Conservation (phyloP, 2,113 vertebrate species). For the Bos taurus region DNA sequence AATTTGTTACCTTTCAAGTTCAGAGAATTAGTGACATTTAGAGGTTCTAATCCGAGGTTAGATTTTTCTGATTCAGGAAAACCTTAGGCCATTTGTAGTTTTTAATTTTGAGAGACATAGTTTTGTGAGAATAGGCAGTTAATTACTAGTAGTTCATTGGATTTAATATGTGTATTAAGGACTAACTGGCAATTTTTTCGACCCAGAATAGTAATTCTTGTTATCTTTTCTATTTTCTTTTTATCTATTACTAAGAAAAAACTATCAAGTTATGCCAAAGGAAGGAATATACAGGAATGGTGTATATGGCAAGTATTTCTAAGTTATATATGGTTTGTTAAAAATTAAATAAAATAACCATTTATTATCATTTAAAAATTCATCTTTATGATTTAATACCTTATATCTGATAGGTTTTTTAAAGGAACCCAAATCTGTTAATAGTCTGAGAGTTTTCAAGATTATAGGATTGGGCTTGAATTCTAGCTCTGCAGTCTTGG, state of each 20-base stretch:
- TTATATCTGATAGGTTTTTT: neutral
- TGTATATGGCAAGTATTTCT: slow-evolving; percentile 26
- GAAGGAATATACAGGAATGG: neutral
- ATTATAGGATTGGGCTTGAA: neutral
- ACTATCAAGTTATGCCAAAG: slow-evolving; percentile 27
- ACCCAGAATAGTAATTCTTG: neutral
- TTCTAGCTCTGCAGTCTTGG: neutral
- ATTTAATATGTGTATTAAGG: neutral
- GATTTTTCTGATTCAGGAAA: slow-evolving; percentile 29
- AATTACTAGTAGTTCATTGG: slow-evolving; percentile 7
- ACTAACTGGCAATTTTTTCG: slow-evolving; percentile 13
- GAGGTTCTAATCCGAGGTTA: slow-evolving; percentile 25
- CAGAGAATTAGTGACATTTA: slow-evolving; percentile 13
- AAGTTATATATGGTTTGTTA: slow-evolving; percentile 31
- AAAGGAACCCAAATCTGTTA: slow-evolving; percentile 5
- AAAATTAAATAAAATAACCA: slow-evolving; percentile 29
- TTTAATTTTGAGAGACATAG: slow-evolving; percentile 28
- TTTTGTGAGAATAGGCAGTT: slow-evolving; percentile 17
- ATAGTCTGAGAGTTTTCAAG: neutral
- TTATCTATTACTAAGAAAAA: slow-evolving; percentile 25
- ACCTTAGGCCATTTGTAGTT: slow-evolving; percentile 33
- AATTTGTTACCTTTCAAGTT: slow-evolving; percentile 6
- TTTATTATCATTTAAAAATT: slow-evolving; percentile 47
- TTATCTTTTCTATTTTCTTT: slow-evolving; percentile 23
- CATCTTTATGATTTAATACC: slow-evolving; percentile 22